Percentiles rank a stretch among this genome's conserved stretches.
These are phyloP conservation scores for Tiliqua scincoides DNA, from an alignment of 2,113 vertebrate genomes.

Conservation along the genomic window DNA sequence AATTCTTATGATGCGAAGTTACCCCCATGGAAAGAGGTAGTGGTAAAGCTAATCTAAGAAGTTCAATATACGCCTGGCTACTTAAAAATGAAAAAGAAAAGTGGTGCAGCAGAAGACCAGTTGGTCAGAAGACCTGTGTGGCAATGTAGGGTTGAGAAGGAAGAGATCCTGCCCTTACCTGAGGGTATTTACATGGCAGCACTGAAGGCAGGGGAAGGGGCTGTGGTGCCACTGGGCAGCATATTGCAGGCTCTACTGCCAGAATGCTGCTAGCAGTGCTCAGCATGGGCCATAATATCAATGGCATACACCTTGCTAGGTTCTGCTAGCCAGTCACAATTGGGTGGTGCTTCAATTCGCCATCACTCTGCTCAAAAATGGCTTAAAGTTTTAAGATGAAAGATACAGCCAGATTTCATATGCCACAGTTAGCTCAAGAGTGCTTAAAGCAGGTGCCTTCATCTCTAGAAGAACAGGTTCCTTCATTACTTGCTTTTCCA, in stretches of 20 bases:
- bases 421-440: background rate
- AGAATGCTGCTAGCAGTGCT: background rate
- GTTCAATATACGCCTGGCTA: background rate
- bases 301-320: background rate
- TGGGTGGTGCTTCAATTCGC: background rate
- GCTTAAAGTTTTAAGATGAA: background rate
- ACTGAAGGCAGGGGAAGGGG: background rate
- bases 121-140: background rate
- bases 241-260: background rate
- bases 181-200: background rate
- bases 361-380: background rate
- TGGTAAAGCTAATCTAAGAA: background rate
- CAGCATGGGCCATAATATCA: background rate
- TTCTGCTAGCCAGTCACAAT: background rate
- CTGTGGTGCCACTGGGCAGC: background rate
- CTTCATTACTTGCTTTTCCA: background rate
- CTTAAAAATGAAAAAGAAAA: background rate
- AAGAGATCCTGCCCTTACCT: too few species aligned
- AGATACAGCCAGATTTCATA: background rate
- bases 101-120: background rate
- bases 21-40: background rate
- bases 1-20: background rate
- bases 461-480: too few species aligned
- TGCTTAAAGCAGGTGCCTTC: too few species aligned
- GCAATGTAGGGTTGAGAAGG: background rate